Conservation (phyloP, 2,113 vertebrate genomes). For the Xyrauchen texanus region DNA sequence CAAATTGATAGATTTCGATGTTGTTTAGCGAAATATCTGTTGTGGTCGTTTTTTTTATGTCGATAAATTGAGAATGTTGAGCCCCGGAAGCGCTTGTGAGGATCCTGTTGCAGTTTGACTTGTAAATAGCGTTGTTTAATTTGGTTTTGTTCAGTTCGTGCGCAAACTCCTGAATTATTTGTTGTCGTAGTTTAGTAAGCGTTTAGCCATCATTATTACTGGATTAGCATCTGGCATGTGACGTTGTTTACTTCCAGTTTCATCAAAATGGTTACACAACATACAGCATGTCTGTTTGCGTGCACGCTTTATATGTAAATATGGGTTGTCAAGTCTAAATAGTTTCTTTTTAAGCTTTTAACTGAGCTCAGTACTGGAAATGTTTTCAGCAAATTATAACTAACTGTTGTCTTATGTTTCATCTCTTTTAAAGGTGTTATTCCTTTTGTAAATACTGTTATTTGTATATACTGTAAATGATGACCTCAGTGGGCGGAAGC, state of each 20-base stretch:
- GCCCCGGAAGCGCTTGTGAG: not conserved
- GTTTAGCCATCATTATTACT: not conserved
- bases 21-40: not conserved
- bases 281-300: not conserved
- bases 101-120: conserved; percentile 2
- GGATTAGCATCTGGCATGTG: not conserved
- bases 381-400: not conserved
- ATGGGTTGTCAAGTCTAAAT: not conserved
- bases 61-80: not conserved
- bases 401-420: conserved; percentile 37
- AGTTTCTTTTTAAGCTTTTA: not conserved
- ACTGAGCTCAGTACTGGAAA: too few relatives aligned
- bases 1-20: not conserved
- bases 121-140: not conserved
- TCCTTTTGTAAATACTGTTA: conserved; percentile 99
- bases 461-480: conserved; percentile 99
- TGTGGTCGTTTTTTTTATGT: not conserved
- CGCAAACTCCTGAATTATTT: not conserved
- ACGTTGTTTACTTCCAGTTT: conserved; percentile 20
- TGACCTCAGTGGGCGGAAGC: conserved; percentile 96
- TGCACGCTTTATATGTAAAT: not conserved
- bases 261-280: conserved; percentile 24
- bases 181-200: not conserved
- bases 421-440: conserved; percentile 79
- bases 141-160: not conserved